Percentiles rank a stretch among this genome's conserved stretches.
Conservation (phyloP, 2,113 vertebrate genomes). For the Circaetus gallicus region DNA sequence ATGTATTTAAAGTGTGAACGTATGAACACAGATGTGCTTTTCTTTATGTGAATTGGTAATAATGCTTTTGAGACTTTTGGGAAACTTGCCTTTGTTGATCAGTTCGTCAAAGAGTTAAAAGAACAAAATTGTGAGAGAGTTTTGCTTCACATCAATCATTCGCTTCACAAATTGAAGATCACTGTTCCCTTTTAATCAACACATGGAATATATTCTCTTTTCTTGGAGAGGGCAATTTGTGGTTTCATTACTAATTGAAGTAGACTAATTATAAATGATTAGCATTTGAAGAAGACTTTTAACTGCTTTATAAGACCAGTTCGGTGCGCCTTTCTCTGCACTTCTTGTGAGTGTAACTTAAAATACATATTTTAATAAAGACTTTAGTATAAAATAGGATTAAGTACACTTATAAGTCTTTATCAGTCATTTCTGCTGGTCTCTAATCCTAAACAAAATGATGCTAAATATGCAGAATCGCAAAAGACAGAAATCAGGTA, state of each 20-base stretch:
- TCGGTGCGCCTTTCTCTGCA: background rate
- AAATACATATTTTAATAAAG: conserved; percentile 74
- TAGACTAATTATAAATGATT: conserved; percentile 70
- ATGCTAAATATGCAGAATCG: conserved; percentile 24
- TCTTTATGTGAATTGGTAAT: conserved; percentile 31
- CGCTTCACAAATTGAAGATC: conserved; percentile 44
- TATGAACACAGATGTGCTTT: conserved; percentile 53
- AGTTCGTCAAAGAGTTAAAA: conserved; percentile 54
- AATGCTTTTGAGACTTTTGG: background rate
- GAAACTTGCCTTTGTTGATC: conserved; percentile 30
- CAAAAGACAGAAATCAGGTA: background rate
- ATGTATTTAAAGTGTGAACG: conserved; percentile 15
- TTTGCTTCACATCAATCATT: conserved; percentile 35
- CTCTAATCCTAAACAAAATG: conserved; percentile 36
- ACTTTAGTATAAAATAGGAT: conserved; percentile 73
- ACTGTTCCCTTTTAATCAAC: conserved; percentile 57
- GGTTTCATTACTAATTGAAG: conserved; percentile 69
- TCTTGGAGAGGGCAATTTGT: conserved; percentile 66
- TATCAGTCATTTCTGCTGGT: conserved; percentile 14
- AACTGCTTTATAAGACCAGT: conserved; percentile 56
- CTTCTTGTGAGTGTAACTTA: conserved; percentile 36
- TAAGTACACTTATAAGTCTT: conserved; percentile 70
- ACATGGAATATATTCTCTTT: conserved; percentile 51
- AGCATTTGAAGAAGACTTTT: conserved; percentile 67
- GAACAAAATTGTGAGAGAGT: background rate